Percentiles rank a stretch among this genome's conserved stretches.
phyloP scores from a whole-genome alignment of 2,888 invertebrate genomes.

The Drosophila longiperda region DNA sequence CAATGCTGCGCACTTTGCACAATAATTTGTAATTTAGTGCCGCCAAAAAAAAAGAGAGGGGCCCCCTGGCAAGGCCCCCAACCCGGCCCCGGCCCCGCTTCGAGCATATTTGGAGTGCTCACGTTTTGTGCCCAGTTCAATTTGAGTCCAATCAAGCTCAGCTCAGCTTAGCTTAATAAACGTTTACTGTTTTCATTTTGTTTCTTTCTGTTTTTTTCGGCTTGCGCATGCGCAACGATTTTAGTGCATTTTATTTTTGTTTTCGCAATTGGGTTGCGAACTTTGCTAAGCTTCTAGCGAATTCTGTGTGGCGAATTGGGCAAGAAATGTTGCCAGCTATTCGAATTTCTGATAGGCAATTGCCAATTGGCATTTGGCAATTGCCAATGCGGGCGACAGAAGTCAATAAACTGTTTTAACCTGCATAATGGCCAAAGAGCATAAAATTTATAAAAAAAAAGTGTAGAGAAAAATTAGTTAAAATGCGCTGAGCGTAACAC shows the following conservation, averaged over 20 bases:
- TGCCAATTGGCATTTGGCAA: conserved; percentile 32
- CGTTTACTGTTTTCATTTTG: conserved; percentile 14
- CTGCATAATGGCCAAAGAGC: conserved; percentile 58
- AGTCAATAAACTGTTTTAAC: conserved; percentile 80
- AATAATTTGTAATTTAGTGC: conserved; percentile 55
- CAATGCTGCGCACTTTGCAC: conserved; percentile 55
- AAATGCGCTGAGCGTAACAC: conserved; percentile 62
- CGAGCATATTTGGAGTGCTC: conserved; percentile 50
- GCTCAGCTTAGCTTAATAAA: conserved; percentile 16
- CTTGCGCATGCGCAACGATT: conserved; percentile 61
- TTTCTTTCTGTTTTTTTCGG: conserved; percentile 5
- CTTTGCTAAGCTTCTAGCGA: conserved; percentile 67
- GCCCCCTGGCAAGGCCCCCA: not conserved
- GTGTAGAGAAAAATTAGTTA: conserved; percentile 60
- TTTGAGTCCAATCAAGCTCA: conserved; percentile 43
- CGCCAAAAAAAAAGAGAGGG: conserved; percentile 19
- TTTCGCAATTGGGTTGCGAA: conserved; percentile 55
- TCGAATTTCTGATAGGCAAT: conserved; percentile 11
- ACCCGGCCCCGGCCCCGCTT: not conserved
- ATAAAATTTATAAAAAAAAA: conserved; percentile 58
- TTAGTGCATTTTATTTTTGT: conserved; percentile 17
- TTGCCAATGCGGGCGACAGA: conserved; percentile 45
- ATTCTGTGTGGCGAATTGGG: conserved; percentile 53
- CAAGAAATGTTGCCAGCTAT: conserved; percentile 30
- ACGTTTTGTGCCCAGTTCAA: conserved; percentile 44